These are phyloP conservation scores for Falco concolor DNA, from an alignment of 2,797 vertebrate species.

Conservation along the genomic window DNA sequence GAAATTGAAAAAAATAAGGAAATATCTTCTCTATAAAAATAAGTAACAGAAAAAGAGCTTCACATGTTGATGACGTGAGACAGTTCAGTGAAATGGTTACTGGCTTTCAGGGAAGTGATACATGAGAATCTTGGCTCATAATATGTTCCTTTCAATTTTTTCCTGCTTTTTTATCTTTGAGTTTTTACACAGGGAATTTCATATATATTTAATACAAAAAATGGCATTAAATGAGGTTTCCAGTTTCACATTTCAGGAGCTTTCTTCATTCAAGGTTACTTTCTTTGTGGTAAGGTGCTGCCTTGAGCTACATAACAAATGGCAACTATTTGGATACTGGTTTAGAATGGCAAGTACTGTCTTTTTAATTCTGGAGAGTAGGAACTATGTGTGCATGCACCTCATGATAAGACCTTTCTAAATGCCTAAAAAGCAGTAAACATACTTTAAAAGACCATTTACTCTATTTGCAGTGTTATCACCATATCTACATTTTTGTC, in stretches of 20 bases:
- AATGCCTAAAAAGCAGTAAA: neutral
- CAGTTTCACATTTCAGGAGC: neutral
- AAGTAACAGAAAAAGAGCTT: neutral
- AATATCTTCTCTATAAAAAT: neutral
- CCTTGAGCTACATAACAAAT: neutral
- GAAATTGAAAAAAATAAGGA: neutral
- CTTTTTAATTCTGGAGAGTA: neutral
- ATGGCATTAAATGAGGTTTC: neutral
- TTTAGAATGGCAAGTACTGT: neutral
- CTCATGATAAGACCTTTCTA: neutral
- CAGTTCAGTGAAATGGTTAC: neutral
- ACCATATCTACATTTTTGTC: neutral
- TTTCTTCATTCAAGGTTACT: neutral
- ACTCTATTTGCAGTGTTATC: neutral
- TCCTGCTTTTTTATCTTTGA: neutral
- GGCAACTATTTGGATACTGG: neutral
- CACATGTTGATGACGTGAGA: neutral
- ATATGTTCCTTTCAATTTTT: fast-evolving
- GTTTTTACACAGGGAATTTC: neutral
- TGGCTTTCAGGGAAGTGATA: neutral
- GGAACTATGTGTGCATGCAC: neutral
- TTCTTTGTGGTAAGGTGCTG: neutral
- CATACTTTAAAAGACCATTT: neutral
- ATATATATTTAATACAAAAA: neutral
- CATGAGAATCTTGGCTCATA: neutral